Percentiles rank a stretch among this genome's conserved stretches.
These are phyloP conservation scores for Talpa occidentalis DNA, from an alignment of 2,113 vertebrate genomes.

Conservation along the genomic window DNA sequence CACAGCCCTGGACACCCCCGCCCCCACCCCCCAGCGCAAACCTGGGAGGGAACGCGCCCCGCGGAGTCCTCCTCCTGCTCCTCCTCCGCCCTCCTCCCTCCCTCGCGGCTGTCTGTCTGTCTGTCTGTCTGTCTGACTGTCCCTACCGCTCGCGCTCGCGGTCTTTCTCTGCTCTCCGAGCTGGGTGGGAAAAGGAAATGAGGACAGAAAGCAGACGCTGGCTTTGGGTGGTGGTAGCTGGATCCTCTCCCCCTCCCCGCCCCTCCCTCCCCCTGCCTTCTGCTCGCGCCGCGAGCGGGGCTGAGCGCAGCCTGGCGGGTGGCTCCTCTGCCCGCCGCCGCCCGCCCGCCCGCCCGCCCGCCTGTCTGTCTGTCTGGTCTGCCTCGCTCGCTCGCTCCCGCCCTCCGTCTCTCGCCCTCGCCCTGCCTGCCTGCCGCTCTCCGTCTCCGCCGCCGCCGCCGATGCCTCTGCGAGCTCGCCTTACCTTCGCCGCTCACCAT, in stretches of 20 bases:
- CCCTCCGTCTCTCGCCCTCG: constrained; percentile 80
- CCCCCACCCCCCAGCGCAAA: constrained; percentile 78
- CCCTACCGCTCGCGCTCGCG: constrained; percentile 72
- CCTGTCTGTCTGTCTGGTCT: constrained; percentile 81
- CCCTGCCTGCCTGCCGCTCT: constrained; percentile 82
- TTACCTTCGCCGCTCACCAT: constrained; percentile 86
- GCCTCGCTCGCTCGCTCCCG: constrained; percentile 75
- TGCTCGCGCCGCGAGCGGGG: constrained; percentile 79
- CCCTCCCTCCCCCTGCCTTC: constrained; percentile 82
- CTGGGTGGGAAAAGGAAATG: constrained; percentile 86
- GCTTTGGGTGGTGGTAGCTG: constrained; percentile 84
- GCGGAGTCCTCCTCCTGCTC: constrained; percentile 80
- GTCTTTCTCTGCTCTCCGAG: constrained; percentile 80
- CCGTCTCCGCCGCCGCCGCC: constrained; percentile 81
- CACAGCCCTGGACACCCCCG: constrained; percentile 75
- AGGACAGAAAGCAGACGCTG: constrained; percentile 86
- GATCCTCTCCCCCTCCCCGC: constrained; percentile 78
- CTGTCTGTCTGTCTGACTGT: constrained; percentile 73
- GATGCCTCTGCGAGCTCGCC: constrained; percentile 82
- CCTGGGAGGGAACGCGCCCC: constrained; percentile 83
- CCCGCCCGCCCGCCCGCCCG: constrained; percentile 74
- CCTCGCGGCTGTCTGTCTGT: constrained; percentile 70
- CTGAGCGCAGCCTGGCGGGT: constrained; percentile 81
- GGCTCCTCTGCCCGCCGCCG: constrained; percentile 78
- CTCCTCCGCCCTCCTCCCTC: constrained; percentile 69